A percentile compares a stretch with the other conserved stretches of the same genome.
Conservation (phyloP, 2,113 vertebrate species). For the Glaucomys volans region DNA sequence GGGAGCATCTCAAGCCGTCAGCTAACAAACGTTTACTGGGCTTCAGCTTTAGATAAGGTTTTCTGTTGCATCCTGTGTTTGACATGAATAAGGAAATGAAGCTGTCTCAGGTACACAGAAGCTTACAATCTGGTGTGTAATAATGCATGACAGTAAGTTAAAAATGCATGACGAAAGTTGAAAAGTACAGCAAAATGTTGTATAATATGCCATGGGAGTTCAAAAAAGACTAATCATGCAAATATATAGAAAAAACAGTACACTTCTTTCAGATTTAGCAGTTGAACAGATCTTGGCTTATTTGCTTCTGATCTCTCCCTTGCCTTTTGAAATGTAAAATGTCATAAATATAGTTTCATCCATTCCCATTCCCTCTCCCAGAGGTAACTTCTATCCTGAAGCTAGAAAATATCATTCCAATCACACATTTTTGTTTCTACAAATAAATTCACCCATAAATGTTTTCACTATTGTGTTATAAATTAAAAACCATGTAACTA, state of each 20-base stretch:
- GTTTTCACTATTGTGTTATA: slow-evolving; percentile 12
- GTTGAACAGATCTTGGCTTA: slow-evolving; percentile 10
- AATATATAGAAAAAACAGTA: slow-evolving; percentile 28
- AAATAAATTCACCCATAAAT: neutral
- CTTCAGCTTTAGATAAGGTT: neutral
- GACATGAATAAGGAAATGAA: slow-evolving; percentile 26
- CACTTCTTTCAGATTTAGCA: slow-evolving; percentile 53
- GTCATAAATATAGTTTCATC: neutral
- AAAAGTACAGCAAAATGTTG: slow-evolving; percentile 51
- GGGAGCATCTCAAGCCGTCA: neutral
- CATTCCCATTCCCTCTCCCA: slow-evolving; percentile 19
- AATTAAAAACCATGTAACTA: slow-evolving; percentile 19
- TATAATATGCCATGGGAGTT: neutral
- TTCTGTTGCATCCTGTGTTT: slow-evolving; percentile 2
- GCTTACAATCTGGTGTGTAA: neutral
- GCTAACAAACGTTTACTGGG: slow-evolving; percentile 4
- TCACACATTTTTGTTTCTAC: slow-evolving; percentile 44
- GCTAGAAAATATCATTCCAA: neutral
- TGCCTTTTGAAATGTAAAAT: slow-evolving; percentile 38
- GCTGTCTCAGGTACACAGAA: neutral
- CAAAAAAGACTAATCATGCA: slow-evolving; percentile 40
- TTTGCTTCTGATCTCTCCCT: slow-evolving; percentile 32
- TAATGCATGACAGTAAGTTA: slow-evolving; percentile 18
- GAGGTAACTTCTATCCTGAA: slow-evolving; percentile 19
- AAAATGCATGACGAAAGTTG: slow-evolving; percentile 28